Evolutionary conservation across 2,113 vertebrate genomes (phyloP).

Genomic region (Shinisaurus crocodilurus): DNA sequence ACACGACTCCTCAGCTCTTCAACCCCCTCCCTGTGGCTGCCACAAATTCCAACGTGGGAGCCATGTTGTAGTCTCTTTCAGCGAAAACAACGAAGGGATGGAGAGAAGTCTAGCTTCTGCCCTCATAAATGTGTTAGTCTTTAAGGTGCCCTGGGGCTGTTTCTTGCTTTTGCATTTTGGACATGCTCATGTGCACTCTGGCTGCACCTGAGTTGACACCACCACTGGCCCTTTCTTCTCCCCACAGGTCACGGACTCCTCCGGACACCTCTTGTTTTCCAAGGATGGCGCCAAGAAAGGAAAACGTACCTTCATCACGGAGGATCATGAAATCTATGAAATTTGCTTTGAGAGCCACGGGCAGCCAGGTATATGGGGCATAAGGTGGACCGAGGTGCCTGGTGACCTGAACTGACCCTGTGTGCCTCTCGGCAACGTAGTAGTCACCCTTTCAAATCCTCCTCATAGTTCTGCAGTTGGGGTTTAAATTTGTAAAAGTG

Average conservation of each 20-base stretch:
- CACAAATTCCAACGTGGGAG: too few species aligned
- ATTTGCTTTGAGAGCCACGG: slow-evolving; percentile 57
- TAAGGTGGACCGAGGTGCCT: too few species aligned
- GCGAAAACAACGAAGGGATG: too few species aligned
- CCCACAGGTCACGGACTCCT: slow-evolving; percentile 55
- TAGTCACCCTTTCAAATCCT: not conserved
- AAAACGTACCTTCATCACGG: slow-evolving; percentile 62
- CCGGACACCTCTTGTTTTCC: slow-evolving; percentile 57
- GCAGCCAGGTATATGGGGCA: slow-evolving; percentile 21
- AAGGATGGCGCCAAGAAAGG: slow-evolving; percentile 61
- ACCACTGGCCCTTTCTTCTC: too few species aligned
- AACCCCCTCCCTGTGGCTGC: too few species aligned
- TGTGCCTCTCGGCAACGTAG: too few species aligned
- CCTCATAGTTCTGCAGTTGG: not conserved
- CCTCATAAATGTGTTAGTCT: too few species aligned
- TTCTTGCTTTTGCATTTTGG: not conserved
- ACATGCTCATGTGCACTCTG: not conserved
- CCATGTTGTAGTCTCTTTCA: too few species aligned
- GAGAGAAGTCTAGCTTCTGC: not conserved
- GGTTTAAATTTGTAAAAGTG: not conserved
- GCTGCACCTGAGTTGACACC: too few species aligned
- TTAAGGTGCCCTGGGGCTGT: fast-evolving
- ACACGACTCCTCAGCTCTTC: fast-evolving
- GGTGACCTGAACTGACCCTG: not conserved
- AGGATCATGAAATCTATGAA: slow-evolving; percentile 63